Evolutionary conservation across 2,797 vertebrate genomes (phyloP).

Genomic region (Sphenopsis melanotis): DNA sequence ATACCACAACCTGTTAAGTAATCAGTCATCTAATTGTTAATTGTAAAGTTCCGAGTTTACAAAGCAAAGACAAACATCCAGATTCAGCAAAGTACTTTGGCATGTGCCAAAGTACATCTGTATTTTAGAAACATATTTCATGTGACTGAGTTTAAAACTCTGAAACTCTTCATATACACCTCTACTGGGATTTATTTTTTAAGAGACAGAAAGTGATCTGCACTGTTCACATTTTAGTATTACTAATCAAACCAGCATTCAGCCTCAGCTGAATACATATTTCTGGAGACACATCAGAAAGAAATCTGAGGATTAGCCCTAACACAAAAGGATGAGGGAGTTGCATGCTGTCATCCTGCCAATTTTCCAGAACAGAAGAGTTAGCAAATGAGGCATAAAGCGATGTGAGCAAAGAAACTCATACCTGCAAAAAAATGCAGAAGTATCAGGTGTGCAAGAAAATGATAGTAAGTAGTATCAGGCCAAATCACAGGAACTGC

Average conservation of each 20-base stretch:
- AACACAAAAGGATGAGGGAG: conserved; percentile 48
- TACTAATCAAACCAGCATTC: conserved; percentile 8
- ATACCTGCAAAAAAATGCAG: neutral
- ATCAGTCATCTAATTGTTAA: neutral
- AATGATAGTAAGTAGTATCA: neutral
- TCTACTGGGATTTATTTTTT: neutral
- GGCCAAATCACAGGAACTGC: neutral
- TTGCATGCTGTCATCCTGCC: conserved; percentile 42
- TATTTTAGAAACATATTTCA: neutral
- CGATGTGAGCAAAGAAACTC: conserved; percentile 14
- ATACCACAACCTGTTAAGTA: neutral
- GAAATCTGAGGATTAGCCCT: conserved; percentile 32
- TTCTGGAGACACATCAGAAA: conserved; percentile 37
- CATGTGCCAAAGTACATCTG: neutral
- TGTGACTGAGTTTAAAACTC: neutral
- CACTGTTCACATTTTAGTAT: neutral
- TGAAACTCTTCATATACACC: neutral
- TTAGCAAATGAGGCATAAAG: conserved; percentile 41
- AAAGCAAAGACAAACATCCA: neutral
- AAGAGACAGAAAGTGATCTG: neutral
- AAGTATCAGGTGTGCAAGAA: neutral
- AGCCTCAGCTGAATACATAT: neutral
- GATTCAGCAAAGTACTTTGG: neutral
- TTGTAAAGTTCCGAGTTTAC: neutral
- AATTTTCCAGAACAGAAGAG: conserved; percentile 36